Percentiles rank a stretch among this genome's conserved stretches.
Evolutionary conservation across 2,888 invertebrate genomes (phyloP).

Genomic region (Onchidella celtica): DNA sequence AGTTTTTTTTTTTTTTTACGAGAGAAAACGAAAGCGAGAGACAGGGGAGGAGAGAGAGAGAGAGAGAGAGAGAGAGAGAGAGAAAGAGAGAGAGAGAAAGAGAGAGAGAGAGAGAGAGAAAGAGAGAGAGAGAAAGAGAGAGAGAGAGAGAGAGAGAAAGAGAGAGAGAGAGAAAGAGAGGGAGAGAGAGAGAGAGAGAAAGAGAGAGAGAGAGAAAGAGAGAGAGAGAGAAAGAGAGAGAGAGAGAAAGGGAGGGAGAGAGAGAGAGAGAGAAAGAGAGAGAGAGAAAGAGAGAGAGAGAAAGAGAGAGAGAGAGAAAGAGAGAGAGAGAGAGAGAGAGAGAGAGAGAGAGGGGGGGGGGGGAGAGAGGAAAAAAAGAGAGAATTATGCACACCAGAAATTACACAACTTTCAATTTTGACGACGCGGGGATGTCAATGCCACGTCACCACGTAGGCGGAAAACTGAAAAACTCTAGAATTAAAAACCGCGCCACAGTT

Average conservation of each 20-base stretch:
- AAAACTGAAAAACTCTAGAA: neutral
- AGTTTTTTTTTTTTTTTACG: too few species aligned
- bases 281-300: neutral
- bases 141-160: neutral
- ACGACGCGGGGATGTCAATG: too few species aligned
- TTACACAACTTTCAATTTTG: too few species aligned
- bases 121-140: neutral
- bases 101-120: conserved; percentile 4
- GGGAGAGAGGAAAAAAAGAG: neutral
- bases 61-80: neutral
- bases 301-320: neutral
- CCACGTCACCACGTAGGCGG: too few species aligned
- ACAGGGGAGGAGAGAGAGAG: neutral
- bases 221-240: neutral
- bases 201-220: neutral
- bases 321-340: neutral
- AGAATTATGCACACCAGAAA: neutral
- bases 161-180: neutral
- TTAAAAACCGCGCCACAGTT: too few species aligned
- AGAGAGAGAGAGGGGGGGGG: too few species aligned
- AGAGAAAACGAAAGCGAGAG: neutral
- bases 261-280: neutral
- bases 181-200: neutral
- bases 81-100: neutral
- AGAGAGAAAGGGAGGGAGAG: neutral